A percentile compares a stretch with the other conserved stretches of the same genome.
phyloP scores from a whole-genome alignment of 2,113 vertebrate species.

The Xiphophorus hellerii region DNA sequence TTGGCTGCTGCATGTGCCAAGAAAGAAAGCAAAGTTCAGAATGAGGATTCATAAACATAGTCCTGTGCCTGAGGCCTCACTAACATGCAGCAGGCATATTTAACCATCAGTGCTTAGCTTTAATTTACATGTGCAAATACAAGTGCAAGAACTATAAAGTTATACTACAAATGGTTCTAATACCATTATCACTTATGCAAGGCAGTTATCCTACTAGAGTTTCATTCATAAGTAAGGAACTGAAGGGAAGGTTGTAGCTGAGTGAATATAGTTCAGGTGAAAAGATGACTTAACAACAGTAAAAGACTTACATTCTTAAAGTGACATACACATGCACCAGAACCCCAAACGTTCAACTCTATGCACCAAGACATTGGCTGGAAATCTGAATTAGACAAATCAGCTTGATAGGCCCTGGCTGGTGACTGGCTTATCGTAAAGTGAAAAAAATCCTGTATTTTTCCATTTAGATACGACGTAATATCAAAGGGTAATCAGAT shows the following conservation, averaged over 20 bases:
- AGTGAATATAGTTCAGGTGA: slow-evolving; percentile 34
- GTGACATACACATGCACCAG: slow-evolving; percentile 53
- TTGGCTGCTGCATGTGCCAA: slow-evolving; percentile 88
- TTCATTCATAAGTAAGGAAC: slow-evolving; percentile 25
- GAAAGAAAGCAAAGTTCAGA: slow-evolving; percentile 31
- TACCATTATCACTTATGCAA: slow-evolving; percentile 31
- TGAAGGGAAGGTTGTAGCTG: slow-evolving; percentile 11
- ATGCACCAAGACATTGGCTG: background rate
- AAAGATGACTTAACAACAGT: slow-evolving; percentile 23
- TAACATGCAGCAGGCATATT: slow-evolving; percentile 73
- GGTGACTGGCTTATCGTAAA: too few relatives aligned
- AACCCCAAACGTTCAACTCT: background rate
- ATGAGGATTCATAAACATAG: slow-evolving; percentile 7
- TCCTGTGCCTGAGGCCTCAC: slow-evolving; percentile 30
- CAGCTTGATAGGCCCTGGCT: too few relatives aligned
- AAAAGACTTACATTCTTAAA: slow-evolving; percentile 35
- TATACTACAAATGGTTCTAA: slow-evolving; percentile 35
- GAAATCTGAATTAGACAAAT: too few relatives aligned
- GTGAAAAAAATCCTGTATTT: too few relatives aligned
- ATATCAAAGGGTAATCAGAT: too few relatives aligned
- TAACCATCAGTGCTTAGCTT: slow-evolving; percentile 48
- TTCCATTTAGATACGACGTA: too few relatives aligned
- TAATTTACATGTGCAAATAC: slow-evolving; percentile 57
- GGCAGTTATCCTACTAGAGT: slow-evolving; percentile 20
- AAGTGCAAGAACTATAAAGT: slow-evolving; percentile 52